Evolutionary conservation across 1,140 invertebrate species (phyloP).

Genomic region (Bombus terrestris): DNA sequence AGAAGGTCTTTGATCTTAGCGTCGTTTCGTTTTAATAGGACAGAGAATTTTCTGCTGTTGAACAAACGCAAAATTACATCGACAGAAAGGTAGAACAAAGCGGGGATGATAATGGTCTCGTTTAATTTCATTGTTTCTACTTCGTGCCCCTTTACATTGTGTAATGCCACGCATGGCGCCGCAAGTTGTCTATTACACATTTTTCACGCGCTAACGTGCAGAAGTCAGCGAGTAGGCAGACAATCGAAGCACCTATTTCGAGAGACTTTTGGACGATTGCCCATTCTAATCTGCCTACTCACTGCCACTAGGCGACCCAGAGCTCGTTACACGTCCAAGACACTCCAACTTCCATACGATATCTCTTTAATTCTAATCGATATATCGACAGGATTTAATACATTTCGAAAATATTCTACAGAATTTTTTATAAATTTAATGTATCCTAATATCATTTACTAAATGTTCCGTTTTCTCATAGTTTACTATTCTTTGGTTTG

Average conservation of each 20-base stretch:
- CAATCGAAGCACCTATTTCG: conserved; percentile 65
- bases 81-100: not conserved
- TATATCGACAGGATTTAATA: too few relatives aligned
- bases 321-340: conserved; percentile 47
- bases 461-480: not conserved
- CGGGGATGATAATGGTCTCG: not conserved
- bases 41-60: not conserved
- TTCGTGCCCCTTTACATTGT: not conserved
- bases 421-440: not conserved
- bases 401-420: not conserved
- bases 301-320: conserved; percentile 64
- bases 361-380: not conserved
- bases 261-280: conserved; percentile 66
- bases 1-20: not conserved
- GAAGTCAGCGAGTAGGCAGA: conserved; percentile 27
- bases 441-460: not conserved
- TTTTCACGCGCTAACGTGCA: conserved; percentile 38
- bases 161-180: conserved; percentile 21
- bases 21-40: not conserved
- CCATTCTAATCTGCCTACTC: conserved; percentile 59
- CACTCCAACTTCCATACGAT: conserved; percentile 6
- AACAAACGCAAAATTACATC: not conserved
- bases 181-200: conserved; percentile 14
- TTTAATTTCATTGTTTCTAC: not conserved
- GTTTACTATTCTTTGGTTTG: not conserved